Conservation (phyloP, 2,888 invertebrate species). For the Dendrolimus houi region DNA sequence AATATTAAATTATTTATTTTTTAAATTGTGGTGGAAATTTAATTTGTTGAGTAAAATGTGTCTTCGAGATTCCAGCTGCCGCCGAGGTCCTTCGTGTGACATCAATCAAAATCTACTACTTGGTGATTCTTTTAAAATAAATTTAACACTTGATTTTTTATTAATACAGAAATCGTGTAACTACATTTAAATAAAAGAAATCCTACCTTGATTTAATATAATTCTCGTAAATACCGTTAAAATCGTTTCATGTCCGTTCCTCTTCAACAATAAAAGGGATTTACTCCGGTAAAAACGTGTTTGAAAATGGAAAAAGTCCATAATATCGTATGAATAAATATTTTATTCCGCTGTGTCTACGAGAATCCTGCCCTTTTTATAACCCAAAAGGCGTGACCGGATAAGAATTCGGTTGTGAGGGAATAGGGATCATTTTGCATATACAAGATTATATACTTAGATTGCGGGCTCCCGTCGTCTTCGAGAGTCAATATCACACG, state of each 20-base stretch:
- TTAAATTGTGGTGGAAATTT: no score
- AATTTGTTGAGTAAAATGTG: no score
- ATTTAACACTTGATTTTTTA: no score
- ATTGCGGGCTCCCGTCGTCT: constrained; percentile 39
- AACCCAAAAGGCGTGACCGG: constrained; percentile 54
- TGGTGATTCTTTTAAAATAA: no score
- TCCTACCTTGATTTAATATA: no score
- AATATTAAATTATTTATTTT: no score
- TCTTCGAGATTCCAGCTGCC: no score
- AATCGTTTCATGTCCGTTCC: constrained; percentile 26
- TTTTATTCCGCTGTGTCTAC: constrained; percentile 52
- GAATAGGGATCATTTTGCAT: constrained; percentile 57
- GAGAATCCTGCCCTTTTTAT: constrained; percentile 48
- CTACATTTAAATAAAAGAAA: no score
- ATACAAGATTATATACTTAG: constrained; percentile 61
- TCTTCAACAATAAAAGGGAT: constrained; percentile 30
- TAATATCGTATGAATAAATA: constrained; percentile 42
- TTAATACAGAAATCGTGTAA: no score
- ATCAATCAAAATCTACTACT: no score
- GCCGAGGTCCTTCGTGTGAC: no score
- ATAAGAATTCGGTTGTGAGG: constrained; percentile 54
- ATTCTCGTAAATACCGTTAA: constrained; percentile 17
- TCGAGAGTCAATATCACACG: constrained; percentile 59
- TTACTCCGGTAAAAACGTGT: constrained; percentile 30
- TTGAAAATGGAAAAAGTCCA: constrained; percentile 29